Evolutionary conservation across 2,797 vertebrate genomes (phyloP), one percentile per base, ranked within the genome.

Genomic region (Tinamus major): DNA sequence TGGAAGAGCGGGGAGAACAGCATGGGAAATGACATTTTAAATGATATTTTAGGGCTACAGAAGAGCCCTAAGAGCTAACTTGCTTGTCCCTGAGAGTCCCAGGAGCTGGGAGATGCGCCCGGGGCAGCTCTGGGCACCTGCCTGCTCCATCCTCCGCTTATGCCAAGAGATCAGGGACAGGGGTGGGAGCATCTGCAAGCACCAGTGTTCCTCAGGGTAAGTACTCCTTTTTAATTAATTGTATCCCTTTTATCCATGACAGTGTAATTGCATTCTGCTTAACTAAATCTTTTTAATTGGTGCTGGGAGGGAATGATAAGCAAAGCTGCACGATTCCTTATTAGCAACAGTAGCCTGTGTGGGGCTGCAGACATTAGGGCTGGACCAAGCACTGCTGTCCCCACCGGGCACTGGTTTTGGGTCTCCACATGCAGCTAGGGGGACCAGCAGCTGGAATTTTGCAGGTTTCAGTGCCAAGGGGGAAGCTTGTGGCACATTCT

Each of bases 181-280:
- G 69, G 19, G 65, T 19, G 24, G 64, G 58, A 93, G 7, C 71
- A 67, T 72, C 85, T 94, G 79, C 53, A 95, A 96, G 78, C 20
- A 55, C 67, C 63, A 67, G n/a, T n/a, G 87, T 68, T 89, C 85
- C 89, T 35, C 74, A 67, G 78, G 82, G 79, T 89, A 94, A 95
- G 70, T 49, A 87, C 84, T 96, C 53, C 72, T 93, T 96, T 96
- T 95, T 96, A 97, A 96, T 97, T 96, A 97, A 97, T 94, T 88
- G 90, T 83, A 94, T 95, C 71, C 95, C 91, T 96, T 97, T 97
- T 97, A 96, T 97, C 93, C 94, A 79, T 37, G 88, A 88, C 93
- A 97, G 63, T 90, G 88, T 89, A 95, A 94, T 96, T 93, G 88
- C 89, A 94, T 72, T 96, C 91, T 93, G 78, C 79, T 87, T 94